A percentile compares a stretch with the other conserved stretches of the same genome.
Conservation (phyloP, 1,140 invertebrate genomes). For the Bombus affinis region DNA sequence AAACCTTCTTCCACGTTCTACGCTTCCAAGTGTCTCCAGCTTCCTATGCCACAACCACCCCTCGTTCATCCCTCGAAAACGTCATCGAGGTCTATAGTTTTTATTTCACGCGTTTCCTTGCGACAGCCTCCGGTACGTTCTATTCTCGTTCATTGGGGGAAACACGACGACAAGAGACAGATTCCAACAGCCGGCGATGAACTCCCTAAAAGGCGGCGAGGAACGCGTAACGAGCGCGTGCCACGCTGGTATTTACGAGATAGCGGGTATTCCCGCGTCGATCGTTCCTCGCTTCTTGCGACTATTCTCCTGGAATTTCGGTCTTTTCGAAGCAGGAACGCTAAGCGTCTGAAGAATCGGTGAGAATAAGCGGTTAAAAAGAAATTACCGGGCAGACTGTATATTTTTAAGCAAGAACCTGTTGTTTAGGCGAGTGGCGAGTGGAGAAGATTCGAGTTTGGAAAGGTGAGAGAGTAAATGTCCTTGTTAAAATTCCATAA, state of each 20-base stretch:
- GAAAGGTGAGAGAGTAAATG: background rate
- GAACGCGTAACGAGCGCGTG: conserved; percentile 40
- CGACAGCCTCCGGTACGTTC: conserved; percentile 10
- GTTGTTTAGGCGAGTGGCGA: background rate
- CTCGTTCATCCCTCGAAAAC: conserved; percentile 16
- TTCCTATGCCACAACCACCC: background rate
- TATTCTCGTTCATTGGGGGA: conserved; percentile 51
- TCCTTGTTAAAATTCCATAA: background rate
- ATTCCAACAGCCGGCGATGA: conserved; percentile 63
- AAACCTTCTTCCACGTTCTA: background rate
- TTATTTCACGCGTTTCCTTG: conserved; percentile 54
- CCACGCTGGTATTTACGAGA: conserved; percentile 57
- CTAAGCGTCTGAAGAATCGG: background rate
- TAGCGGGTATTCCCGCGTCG: conserved; percentile 38
- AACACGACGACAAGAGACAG: conserved; percentile 60
- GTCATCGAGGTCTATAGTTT: conserved; percentile 33
- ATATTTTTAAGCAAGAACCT: background rate
- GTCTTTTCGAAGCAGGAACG: background rate
- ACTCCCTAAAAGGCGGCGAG: conserved; percentile 57
- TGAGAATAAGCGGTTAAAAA: background rate
- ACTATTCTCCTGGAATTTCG: conserved; percentile 44
- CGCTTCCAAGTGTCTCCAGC: background rate
- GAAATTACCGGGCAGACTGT: background rate
- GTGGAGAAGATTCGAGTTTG: background rate
- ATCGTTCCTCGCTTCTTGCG: conserved; percentile 16